Percentiles rank a stretch among this genome's conserved stretches.
These are phyloP conservation scores for Lophotriccus pileatus DNA, from an alignment of 2,797 vertebrate genomes.

Conservation along the genomic window DNA sequence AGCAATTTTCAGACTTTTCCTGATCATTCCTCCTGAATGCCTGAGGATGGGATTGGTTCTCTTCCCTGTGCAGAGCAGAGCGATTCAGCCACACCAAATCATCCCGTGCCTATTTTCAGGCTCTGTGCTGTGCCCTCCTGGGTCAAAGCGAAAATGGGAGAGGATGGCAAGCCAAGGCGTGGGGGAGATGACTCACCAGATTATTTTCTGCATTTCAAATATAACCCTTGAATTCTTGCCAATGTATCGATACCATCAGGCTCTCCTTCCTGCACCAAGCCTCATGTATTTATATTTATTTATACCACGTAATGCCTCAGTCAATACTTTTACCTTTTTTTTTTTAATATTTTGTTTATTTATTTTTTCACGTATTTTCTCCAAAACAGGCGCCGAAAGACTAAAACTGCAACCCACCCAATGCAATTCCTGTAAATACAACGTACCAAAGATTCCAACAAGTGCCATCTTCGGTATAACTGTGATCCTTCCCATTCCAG, in stretches of 20 bases:
- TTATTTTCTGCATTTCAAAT: conserved; percentile 44
- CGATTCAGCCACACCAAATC: background rate
- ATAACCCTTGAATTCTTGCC: conserved; percentile 33
- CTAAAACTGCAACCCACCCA: background rate
- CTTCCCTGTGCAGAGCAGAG: background rate
- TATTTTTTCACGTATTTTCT: background rate
- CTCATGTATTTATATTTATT: conserved; percentile 5
- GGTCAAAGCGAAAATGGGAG: conserved; percentile 33
- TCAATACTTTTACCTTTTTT: background rate
- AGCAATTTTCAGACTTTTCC: background rate
- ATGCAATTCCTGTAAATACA: background rate
- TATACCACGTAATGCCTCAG: background rate
- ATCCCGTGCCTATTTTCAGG: conserved; percentile 27
- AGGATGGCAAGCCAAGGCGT: conserved; percentile 26
- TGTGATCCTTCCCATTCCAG: background rate
- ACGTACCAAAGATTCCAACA: background rate
- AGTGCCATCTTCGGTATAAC: background rate
- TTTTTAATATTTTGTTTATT: background rate
- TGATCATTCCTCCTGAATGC: background rate
- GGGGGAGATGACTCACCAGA: conserved; percentile 35
- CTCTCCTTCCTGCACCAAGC: background rate
- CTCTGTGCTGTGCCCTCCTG: background rate
- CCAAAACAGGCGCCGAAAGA: background rate
- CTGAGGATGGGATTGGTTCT: background rate
- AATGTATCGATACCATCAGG: conserved; percentile 18